Evolutionary conservation across 2,888 invertebrate genomes (phyloP).

Genomic region (Aphodius sticticus): DNA sequence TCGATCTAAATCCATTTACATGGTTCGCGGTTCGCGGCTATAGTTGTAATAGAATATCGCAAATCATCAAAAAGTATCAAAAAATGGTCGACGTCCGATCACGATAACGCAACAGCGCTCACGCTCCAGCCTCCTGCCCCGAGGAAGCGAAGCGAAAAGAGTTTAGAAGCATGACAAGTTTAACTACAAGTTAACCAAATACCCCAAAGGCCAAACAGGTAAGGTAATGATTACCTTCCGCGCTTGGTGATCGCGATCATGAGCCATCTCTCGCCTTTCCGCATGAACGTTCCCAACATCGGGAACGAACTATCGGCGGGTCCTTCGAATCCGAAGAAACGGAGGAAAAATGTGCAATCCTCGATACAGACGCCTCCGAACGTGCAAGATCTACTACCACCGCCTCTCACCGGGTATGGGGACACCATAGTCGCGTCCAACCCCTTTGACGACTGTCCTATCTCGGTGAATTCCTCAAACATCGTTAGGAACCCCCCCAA

Average conservation of each 20-base stretch:
- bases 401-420: slow-evolving; percentile 88
- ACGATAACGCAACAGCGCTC: too few species aligned
- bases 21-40: too few species aligned
- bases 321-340: slow-evolving; percentile 86
- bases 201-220: too few species aligned
- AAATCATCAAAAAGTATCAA: too few species aligned
- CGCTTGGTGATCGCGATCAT: slow-evolving; percentile 40
- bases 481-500: slow-evolving; percentile 53
- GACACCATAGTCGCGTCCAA: slow-evolving; percentile 95
- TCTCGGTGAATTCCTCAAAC: slow-evolving; percentile 56
- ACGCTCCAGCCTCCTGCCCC: too few species aligned
- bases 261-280: slow-evolving; percentile 59
- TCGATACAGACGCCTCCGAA: slow-evolving; percentile 73
- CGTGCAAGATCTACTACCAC: slow-evolving; percentile 83
- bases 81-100: too few species aligned
- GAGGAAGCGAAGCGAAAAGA: too few species aligned
- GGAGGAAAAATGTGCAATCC: slow-evolving; percentile 80
- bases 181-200: too few species aligned
- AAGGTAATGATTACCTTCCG: too few species aligned
- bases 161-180: too few species aligned
- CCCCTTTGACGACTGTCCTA: slow-evolving; percentile 92
- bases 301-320: slow-evolving; percentile 66
- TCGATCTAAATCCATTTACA: too few species aligned
- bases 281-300: slow-evolving; percentile 58
- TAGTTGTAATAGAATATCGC: too few species aligned